Evolutionary conservation across 2,888 invertebrate species (phyloP), one percentile per base, ranked within the genome.

Genomic region (Heteropelma amictum): DNA sequence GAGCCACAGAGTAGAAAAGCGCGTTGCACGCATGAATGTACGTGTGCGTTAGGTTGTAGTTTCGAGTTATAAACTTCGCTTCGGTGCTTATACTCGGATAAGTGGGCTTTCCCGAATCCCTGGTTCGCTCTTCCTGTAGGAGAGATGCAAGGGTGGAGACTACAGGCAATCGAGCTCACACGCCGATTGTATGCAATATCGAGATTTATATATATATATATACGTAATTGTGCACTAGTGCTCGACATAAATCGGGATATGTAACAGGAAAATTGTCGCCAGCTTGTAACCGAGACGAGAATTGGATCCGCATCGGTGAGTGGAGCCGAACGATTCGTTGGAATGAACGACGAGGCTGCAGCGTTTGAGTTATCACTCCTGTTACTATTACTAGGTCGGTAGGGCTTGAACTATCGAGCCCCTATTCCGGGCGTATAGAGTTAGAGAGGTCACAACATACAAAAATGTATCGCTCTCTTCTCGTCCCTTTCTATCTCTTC

Each of bases 181-280:
- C 45, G n/a, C 45, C 40, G 17, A 47, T 60, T 12, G 23, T 53
- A 64, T 8, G 10, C 38, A 33, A 49, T 64, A 35, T 14, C 5
- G 10, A 30, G 3, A 19, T 19, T 21, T 21, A 0, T 10, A 1
- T 2, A 6, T 1, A 17, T 26, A 35, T 12, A 0, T 38, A 23
- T 23, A 54, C 1, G 19, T 1, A 3, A 7, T 19, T 19, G 40
- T 42, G 33, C 58, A 58, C 58, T 33, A 42, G 49, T 28, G 51
- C 42, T 58, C 58, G 68, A 69, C 73, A 74, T 64, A 77, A 79
- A 79, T 79, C 76, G 71, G 75, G 64, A 77, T 74, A 77, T 77
- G 79, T 79, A 72, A 78, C 79, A 75, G 71, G 77, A 76, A 80
- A 79, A 80, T 80, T 79, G 77, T 76, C 74, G 75, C 75, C 77